Evolutionary conservation across 1,140 invertebrate species (phyloP), one percentile per base, ranked within the genome.

Genomic region (Zaprionus kolodkinae): DNA sequence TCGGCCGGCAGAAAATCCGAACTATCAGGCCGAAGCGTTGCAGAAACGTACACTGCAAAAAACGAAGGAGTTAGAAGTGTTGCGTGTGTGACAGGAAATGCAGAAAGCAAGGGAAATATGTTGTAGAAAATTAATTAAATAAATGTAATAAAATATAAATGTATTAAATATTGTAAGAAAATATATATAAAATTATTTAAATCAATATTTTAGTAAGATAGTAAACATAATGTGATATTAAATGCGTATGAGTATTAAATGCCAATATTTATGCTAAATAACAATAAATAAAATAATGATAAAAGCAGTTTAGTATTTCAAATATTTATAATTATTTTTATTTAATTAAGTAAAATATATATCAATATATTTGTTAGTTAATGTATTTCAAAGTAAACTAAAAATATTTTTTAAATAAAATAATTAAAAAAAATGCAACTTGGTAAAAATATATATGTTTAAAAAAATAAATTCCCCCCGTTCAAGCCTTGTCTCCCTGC

Each of bases 21-120:
- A 75, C 79, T 73, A 72, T 66, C 67, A 67, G 57, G 81, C 60
- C 81, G 81, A 89, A 84, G 78, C 56, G 43, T 27, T 52, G 73
- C 38, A 61, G 33, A 65, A n/a, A 3, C 40, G 11, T 89, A 78
- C 85, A 88, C 85, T 76, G 85, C 21, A 61, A 87, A 52, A 21
- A 57, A 74, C 50, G 30, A 48, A 35, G 35, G 21, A 7, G 13
- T 0, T 33, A 5, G 7, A 17, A 3, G 40, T 45, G 40, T 64
- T 52, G 30, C 3, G 2, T 38, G 27, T 30, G 27, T 30, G 27
- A 3, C 21, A 30, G 6, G 4, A 30, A 30, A 17, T 13, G 45
- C 5, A 50, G 33, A 35, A 4, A 3, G 15, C 0, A 12, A 54
- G 59, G 13, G 17, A 56, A 35, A 38, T 38, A 17, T 48, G 50